Conservation (phyloP, 2,888 invertebrate species). For the Punctoribates punctum region DNA sequence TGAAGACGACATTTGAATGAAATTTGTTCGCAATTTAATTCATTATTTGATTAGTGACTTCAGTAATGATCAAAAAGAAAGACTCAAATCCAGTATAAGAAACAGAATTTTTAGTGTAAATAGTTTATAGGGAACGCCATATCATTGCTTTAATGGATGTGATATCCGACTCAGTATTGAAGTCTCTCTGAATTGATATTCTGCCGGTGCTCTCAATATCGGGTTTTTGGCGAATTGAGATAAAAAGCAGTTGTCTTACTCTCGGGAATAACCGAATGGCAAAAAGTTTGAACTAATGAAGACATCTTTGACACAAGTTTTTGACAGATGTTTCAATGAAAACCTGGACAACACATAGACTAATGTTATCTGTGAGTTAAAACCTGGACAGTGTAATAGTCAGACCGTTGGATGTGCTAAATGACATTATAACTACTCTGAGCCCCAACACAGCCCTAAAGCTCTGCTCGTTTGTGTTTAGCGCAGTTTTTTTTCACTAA, state of each 20-base stretch:
- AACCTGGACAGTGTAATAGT: conserved; percentile 2
- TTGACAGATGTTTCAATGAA: conserved; percentile 30
- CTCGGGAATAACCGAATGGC: conserved; percentile 9
- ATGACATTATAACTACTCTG: background rate
- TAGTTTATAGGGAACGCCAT: background rate
- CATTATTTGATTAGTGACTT: background rate
- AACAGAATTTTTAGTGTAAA: background rate
- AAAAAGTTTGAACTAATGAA: conserved; percentile 31
- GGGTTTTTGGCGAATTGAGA: conserved; percentile 21
- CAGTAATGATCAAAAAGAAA: background rate
- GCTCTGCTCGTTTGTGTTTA: no score
- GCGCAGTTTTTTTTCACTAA: background rate
- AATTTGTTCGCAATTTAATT: no score
- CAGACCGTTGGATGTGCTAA: background rate
- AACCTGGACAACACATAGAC: conserved; percentile 1
- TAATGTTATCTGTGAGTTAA: conserved; percentile 8
- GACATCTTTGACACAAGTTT: conserved; percentile 25
- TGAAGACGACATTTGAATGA: no score
- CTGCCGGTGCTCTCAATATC: conserved; percentile 18
- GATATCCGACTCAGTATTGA: background rate
- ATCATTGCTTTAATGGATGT: background rate
- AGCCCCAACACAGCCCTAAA: no score
- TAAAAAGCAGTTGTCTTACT: conserved; percentile 21
- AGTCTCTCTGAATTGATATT: background rate
- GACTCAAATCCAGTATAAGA: background rate